A percentile compares a stretch with the other conserved stretches of the same genome.
Evolutionary conservation across 2,797 vertebrate species (phyloP).

Genomic region (Calcarius lapponicus): DNA sequence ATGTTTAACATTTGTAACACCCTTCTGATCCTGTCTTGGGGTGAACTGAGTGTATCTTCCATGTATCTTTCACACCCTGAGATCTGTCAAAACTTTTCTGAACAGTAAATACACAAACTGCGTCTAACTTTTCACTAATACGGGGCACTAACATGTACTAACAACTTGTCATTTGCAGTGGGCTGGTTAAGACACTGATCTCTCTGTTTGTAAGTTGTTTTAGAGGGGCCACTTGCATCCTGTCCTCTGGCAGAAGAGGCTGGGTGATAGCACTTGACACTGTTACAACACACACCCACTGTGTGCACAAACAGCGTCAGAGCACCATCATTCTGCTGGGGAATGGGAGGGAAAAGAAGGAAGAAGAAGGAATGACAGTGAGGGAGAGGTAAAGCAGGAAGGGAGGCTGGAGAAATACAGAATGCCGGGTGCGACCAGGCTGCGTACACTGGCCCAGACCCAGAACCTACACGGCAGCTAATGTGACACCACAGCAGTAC

Average conservation of each 20-base stretch:
- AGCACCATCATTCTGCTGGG: fast-evolving
- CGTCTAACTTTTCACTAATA: not conserved
- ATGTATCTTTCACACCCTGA: not conserved
- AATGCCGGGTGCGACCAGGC: fast-evolving
- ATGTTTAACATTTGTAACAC: not conserved
- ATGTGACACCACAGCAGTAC: not conserved
- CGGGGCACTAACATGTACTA: not conserved
- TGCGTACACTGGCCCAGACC: fast-evolving
- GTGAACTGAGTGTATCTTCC: not conserved
- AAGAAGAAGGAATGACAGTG: not conserved
- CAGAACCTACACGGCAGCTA: not conserved
- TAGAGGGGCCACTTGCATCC: not conserved
- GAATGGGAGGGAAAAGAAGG: not conserved
- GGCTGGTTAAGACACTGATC: not conserved
- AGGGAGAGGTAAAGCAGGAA: not conserved
- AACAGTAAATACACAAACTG: not conserved
- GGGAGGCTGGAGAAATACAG: not conserved
- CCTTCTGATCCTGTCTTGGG: not conserved
- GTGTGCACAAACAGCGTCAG: not conserved
- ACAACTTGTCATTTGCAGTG: not conserved
- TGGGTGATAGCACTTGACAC: not conserved
- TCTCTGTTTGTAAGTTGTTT: not conserved
- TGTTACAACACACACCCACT: not conserved
- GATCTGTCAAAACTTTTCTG: not conserved
- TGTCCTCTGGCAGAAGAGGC: not conserved